These are phyloP conservation scores for Apodemus speciosus DNA, from an alignment of 2,113 vertebrate genomes.

Conservation along the genomic window DNA sequence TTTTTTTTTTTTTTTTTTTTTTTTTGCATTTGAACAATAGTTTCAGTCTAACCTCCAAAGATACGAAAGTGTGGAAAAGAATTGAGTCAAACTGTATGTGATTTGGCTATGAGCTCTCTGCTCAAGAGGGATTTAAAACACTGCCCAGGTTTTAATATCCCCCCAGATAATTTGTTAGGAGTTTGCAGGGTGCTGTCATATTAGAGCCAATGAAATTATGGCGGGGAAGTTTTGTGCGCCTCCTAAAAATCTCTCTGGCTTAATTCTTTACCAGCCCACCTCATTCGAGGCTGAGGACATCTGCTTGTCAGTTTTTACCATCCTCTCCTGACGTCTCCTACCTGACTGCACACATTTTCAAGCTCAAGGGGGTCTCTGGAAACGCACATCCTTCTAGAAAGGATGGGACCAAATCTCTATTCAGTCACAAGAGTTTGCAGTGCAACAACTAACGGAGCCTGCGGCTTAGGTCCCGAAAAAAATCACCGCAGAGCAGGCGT, in stretches of 20 bases:
- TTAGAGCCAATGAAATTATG: neutral
- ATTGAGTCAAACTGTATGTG: conserved; percentile 53
- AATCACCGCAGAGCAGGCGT: neutral
- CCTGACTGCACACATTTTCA: neutral
- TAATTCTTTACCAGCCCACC: neutral
- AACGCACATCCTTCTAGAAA: neutral
- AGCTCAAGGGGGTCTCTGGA: no score
- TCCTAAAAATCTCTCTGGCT: conserved; percentile 19
- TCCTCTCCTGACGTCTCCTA: neutral
- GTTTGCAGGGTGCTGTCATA: neutral
- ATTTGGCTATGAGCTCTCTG: conserved; percentile 63
- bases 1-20: neutral
- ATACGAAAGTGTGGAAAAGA: conserved; percentile 55
- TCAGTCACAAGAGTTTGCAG: neutral
- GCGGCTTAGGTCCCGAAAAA: no score
- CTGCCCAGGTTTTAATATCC: conserved; percentile 60
- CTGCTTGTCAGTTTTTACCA: neutral
- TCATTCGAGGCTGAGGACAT: neutral
- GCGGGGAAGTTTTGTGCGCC: neutral
- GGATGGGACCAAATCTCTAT: neutral
- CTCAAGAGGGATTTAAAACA: conserved; percentile 64
- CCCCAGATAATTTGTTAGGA: conserved; percentile 60
- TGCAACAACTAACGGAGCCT: neutral
- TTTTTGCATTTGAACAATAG: conserved; percentile 78
- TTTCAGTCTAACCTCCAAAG: conserved; percentile 72